phyloP scores from a whole-genome alignment of 1,140 invertebrate species.

The Latrodectus geometricus region DNA sequence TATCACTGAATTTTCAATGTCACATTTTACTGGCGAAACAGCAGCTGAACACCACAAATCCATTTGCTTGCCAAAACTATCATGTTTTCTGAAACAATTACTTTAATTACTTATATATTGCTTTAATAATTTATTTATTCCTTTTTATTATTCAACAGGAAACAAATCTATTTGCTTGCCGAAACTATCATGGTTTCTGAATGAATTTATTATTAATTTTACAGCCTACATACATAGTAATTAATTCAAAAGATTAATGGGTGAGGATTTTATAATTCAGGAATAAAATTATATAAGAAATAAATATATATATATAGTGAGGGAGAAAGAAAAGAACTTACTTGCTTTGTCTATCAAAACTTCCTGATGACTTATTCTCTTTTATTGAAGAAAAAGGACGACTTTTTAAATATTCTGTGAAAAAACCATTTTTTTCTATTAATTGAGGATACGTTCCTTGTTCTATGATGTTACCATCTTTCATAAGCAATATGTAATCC shows the following conservation, averaged over 20 bases:
- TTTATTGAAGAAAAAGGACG: background rate
- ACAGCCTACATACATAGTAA: no score
- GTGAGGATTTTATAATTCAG: no score
- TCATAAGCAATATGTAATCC: constrained; percentile 69
- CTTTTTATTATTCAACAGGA: no score
- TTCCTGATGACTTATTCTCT: background rate
- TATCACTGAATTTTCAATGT: constrained; percentile 1
- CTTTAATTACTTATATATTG: no score
- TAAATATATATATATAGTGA: no score
- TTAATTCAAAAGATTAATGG: no score
- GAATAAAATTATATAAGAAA: no score
- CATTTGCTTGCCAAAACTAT: constrained; percentile 14
- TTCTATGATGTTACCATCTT: constrained; percentile 68
- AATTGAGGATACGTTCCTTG: constrained; percentile 65
- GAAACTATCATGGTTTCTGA: no score
- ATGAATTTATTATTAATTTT: no score
- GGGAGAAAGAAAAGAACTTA: no score
- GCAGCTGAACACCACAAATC: constrained; percentile 40
- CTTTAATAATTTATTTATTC: no score
- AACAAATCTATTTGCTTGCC: no score
- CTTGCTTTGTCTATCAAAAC: background rate
- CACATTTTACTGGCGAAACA: constrained; percentile 6
- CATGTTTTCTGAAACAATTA: background rate
- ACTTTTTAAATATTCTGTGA: constrained; percentile 18
- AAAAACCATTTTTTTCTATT: constrained; percentile 31